Base-by-base conservation (phyloP, 2,113 vertebrate species). In the Brienomyrus longianalis region DNA sequence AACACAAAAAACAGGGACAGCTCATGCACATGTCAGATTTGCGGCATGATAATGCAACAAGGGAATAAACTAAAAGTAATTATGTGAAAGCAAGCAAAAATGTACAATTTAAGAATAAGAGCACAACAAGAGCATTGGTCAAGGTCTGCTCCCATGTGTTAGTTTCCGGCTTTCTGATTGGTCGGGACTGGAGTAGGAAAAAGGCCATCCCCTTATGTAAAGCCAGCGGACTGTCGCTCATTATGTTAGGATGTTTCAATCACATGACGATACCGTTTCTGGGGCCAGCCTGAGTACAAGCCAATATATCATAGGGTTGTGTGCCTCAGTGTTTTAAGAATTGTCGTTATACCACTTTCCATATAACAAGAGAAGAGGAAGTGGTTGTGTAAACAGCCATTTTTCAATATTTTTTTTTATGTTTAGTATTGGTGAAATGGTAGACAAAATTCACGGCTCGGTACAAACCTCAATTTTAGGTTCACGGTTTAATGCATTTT, bases 151-250 rank as follows among this genome's bases (percentile, higher is more conserved):
- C 93, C 95, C 96, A 95, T 96, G 96, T 96, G 94, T 96, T 95
- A 95, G 96, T 97, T 97, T 96, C 97, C 95, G 92, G 92, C 95
- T 96, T 94, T 95, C 96, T 96, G 96, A 96, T 95, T 39, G 96
- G 96, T 96, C 96, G 96, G 96, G 96, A 96, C 95, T 96, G 95
- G 96, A 39, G 96, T 96, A 96, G 96, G 96, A 51, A 96, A 96
- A 96, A 95, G 95, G 96, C 96, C 96, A 95, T 96, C 96, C 21
- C 47, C 23, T 17, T 11, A 27, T 54, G 21, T 31, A 87, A 51
- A 43, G 15, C 96, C 96, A 66, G 62, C 11, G 62, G 62, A 66
- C n/a, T 27, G n/a, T 27, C 62, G 0, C n/a, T 66, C 2, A 7
- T 7, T 62, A 62, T n/a, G 56, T 62, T 8, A 10, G 21, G 56